Base-by-base conservation (phyloP, 2,888 invertebrate species). In the Julus scandinavius region DNA sequence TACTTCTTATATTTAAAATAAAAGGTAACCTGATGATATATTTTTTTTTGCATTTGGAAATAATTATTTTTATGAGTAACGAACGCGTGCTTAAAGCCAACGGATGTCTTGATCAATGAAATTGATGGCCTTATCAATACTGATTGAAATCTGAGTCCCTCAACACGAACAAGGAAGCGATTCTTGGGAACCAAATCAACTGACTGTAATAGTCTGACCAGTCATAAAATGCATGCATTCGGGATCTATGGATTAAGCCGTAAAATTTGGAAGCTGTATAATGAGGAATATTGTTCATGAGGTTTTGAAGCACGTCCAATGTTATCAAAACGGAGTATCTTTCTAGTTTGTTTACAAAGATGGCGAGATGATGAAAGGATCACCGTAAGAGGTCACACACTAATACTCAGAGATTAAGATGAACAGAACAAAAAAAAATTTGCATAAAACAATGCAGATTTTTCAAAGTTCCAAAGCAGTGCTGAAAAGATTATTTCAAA, bases 151-250 rank as follows among this genome's bases (percentile, higher is more conserved):
- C 85, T 49, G 45, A 20, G 41, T 45, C 11, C 85, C 17, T 45
- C 45, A 85, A 85, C 85, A 85, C 85, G 85, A 85, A 85, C 45
- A 85, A 85, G 85, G 85, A 85, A 85, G 50, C 2, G 45, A 20
- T 80, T 29, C 38, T 80, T 80, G 80, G 80, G 80, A 80, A 80
- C 80, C 13, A 38, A 80, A 13, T 80, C 13, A 29, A 80, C 29
- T 15, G 38, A 11, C 38, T 29, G 11, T 80, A 38, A 38, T 38
- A 80, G 80, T 13, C 80, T 80, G 80, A 15, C 38, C 38, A 80
- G 80, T 38, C 2, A 20, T n/a, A 29, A 38, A 80, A 13, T n/a
- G 9, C n/a, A n/a, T n/a, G n/a, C n/a, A 80, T 38, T 5, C 80
- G 80, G 80, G 80, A 80, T 80, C 85, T 45, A 45, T 85, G 50